Conservation (phyloP, 2,888 invertebrate genomes). For the Pinctada fucata region DNA sequence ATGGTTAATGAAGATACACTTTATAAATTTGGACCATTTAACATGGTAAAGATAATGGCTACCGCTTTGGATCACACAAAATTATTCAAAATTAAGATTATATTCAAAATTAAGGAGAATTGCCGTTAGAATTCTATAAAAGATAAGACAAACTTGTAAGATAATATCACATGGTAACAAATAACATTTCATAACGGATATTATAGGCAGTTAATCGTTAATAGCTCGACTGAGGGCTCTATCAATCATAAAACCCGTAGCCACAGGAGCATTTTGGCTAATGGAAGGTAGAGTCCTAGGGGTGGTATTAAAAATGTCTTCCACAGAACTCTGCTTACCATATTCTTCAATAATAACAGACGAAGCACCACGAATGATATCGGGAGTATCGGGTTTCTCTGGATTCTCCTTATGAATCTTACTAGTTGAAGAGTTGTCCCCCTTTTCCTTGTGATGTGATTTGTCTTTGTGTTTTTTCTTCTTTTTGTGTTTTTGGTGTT, state of each 20-base stretch:
- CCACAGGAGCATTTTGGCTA: conserved; percentile 3
- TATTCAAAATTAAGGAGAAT: too few relatives aligned
- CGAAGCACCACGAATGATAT: conserved; percentile 19
- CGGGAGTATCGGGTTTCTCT: not conserved
- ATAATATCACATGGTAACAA: too few relatives aligned
- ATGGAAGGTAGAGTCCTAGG: conserved; percentile 15
- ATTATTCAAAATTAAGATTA: too few relatives aligned
- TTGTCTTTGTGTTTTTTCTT: conserved; percentile 18
- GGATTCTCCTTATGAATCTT: too few relatives aligned
- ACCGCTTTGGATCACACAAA: too few relatives aligned
- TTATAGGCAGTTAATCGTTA: not conserved
- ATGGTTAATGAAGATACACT: too few relatives aligned
- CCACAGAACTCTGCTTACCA: conserved; percentile 11
- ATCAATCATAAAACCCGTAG: conserved; percentile 11
- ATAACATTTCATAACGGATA: too few relatives aligned
- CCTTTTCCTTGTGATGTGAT: not conserved
- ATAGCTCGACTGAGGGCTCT: conserved; percentile 8
- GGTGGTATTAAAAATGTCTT: not conserved
- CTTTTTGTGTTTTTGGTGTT: conserved; percentile 10
- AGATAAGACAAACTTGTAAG: too few relatives aligned
- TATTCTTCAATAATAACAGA: conserved; percentile 14
- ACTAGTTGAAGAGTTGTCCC: too few relatives aligned
- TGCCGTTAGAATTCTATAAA: too few relatives aligned
- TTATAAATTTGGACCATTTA: too few relatives aligned
- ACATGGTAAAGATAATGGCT: too few relatives aligned